A percentile compares a stretch with the other conserved stretches of the same genome.
phyloP scores from a whole-genome alignment of 2,113 vertebrate species.

The Pluvialis apricaria region DNA sequence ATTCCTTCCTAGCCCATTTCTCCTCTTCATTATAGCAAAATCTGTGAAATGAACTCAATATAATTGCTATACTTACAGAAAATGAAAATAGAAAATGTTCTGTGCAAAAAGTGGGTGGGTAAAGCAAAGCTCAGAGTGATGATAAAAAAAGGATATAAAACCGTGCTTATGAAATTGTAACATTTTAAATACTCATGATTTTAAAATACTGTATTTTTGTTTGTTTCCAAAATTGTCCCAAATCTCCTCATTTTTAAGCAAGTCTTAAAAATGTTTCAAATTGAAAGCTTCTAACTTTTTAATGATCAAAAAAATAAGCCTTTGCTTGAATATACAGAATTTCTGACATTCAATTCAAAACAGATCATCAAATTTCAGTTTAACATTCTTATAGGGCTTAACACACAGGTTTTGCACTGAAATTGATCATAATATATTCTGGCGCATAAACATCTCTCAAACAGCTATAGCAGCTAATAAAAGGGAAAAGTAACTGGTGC shows the following conservation, averaged over 20 bases:
- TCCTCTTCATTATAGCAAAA: not conserved
- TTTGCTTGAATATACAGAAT: not conserved
- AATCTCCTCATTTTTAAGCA: not conserved
- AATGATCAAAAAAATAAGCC: not conserved
- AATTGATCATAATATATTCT: not conserved
- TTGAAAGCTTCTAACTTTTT: not conserved
- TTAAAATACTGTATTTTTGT: not conserved
- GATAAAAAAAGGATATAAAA: not conserved
- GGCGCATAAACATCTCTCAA: not conserved
- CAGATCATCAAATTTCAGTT: not conserved
- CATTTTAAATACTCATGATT: not conserved
- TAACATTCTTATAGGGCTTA: not conserved
- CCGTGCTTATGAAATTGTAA: not conserved
- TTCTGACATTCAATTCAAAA: not conserved
- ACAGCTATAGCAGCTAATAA: not conserved
- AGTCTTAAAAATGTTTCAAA: not conserved
- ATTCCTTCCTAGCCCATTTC: not conserved
- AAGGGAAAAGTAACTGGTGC: not conserved
- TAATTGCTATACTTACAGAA: not conserved
- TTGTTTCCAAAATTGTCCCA: not conserved
- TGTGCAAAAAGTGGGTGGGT: not conserved
- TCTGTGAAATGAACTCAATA: not conserved
- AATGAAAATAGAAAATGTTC: not conserved
- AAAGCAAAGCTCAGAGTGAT: not conserved
- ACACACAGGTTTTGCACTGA: not conserved